These are phyloP conservation scores for Telmatherina bonti DNA, from an alignment of 2,797 vertebrate genomes.

Conservation along the genomic window DNA sequence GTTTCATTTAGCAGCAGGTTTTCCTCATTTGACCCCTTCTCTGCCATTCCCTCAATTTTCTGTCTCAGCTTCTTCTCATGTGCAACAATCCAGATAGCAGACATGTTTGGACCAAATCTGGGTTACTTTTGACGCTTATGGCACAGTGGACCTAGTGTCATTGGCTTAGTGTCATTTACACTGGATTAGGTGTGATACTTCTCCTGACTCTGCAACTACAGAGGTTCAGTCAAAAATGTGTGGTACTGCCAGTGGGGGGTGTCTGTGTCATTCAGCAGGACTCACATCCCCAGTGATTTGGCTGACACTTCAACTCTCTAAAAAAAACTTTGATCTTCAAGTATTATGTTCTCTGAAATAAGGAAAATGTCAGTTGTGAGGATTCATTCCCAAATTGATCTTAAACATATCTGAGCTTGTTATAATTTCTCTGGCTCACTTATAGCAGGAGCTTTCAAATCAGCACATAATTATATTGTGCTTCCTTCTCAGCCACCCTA, in stretches of 20 bases:
- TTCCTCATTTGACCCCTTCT: slow-evolving; percentile 31
- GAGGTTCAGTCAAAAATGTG: slow-evolving; percentile 56
- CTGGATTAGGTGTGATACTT: slow-evolving; percentile 66
- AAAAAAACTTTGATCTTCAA: slow-evolving; percentile 65
- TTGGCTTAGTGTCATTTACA: slow-evolving; percentile 56
- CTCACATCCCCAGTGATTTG: slow-evolving; percentile 65
- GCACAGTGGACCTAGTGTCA: slow-evolving; percentile 7
- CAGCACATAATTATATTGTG: slow-evolving; percentile 68
- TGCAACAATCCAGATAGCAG: slow-evolving; percentile 4
- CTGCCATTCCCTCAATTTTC: slow-evolving; percentile 17
- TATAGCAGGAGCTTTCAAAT: slow-evolving; percentile 54
- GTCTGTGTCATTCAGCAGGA: slow-evolving; percentile 70
- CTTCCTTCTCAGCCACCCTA: slow-evolving; percentile 65
- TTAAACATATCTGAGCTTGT: slow-evolving; percentile 74
- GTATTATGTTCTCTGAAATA: slow-evolving; percentile 62
- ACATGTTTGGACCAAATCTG: no score
- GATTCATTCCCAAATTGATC: slow-evolving; percentile 77
- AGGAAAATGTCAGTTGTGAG: slow-evolving; percentile 53
- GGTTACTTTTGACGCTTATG: no score
- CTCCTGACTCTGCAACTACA: slow-evolving; percentile 51
- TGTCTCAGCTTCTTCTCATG: slow-evolving; percentile 26
- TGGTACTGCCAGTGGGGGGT: slow-evolving; percentile 62
- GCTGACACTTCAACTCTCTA: slow-evolving; percentile 59
- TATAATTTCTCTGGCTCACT: slow-evolving; percentile 62
- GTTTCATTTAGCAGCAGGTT: slow-evolving; percentile 35